These are phyloP conservation scores for Ormia ochracea DNA, from an alignment of 2,888 invertebrate genomes.

Conservation along the genomic window DNA sequence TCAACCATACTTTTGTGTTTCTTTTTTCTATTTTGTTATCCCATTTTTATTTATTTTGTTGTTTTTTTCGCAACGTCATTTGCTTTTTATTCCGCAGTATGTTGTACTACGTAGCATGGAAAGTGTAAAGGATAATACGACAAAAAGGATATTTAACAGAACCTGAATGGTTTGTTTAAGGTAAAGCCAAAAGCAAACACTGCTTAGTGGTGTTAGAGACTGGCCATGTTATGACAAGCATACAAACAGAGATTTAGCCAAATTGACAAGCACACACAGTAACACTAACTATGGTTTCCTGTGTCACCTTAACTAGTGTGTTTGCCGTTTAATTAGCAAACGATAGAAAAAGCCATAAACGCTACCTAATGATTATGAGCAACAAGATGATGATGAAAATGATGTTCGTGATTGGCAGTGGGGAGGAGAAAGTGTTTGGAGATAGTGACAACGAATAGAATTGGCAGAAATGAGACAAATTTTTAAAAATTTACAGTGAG, in stretches of 20 bases:
- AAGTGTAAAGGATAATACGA: slow-evolving; percentile 43
- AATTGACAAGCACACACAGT: neutral
- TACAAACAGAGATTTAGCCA: neutral
- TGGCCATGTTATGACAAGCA: slow-evolving; percentile 9
- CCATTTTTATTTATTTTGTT: neutral
- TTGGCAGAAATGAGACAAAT: slow-evolving; percentile 13
- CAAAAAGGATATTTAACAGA: slow-evolving; percentile 31
- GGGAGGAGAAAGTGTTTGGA: neutral
- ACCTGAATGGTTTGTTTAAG: slow-evolving; percentile 21
- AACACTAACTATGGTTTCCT: slow-evolving; percentile 36
- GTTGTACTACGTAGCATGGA: neutral
- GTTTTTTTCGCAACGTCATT: neutral
- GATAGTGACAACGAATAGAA: slow-evolving; percentile 28
- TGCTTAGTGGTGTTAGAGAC: slow-evolving; percentile 51
- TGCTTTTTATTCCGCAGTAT: slow-evolving; percentile 4
- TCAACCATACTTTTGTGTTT: neutral
- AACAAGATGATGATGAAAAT: slow-evolving; percentile 9
- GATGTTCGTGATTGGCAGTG: slow-evolving; percentile 8
- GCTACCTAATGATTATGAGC: slow-evolving; percentile 36
- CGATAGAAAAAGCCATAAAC: slow-evolving; percentile 57
- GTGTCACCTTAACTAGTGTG: slow-evolving; percentile 61
- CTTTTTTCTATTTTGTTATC: neutral
- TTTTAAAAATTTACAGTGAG: neutral
- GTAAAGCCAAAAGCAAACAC: slow-evolving; percentile 45
- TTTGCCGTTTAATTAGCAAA: slow-evolving; percentile 62